A percentile compares a stretch with the other conserved stretches of the same genome.
phyloP scores from a whole-genome alignment of 2,797 vertebrate genomes.

The Acipenser transmontanus region DNA sequence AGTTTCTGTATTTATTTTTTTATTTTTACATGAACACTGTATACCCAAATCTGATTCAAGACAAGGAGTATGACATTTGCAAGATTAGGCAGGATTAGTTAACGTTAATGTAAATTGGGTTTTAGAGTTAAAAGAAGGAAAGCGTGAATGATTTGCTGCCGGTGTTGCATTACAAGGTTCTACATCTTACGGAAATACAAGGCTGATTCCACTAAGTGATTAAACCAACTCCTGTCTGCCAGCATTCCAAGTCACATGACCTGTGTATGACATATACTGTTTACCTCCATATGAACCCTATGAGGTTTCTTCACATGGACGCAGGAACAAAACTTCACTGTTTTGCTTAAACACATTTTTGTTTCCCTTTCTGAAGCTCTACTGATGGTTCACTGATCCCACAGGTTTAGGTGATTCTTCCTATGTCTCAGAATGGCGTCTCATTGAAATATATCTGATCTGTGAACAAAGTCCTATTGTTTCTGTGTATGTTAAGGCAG shows the following conservation, averaged over 20 bases:
- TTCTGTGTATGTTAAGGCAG: too few species aligned
- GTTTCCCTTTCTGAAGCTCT: too few species aligned
- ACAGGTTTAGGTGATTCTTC: too few species aligned
- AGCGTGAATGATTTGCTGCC: conserved; percentile 37
- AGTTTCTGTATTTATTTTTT: conserved; percentile 1
- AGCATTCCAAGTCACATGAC: too few species aligned
- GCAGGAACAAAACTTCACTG: too few species aligned
- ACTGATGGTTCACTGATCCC: too few species aligned
- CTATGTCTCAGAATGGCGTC: too few species aligned
- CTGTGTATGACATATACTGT: conserved; percentile 20
- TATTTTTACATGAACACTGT: not conserved
- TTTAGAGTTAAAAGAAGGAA: conserved; percentile 54
- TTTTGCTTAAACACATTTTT: too few species aligned
- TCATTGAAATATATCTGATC: too few species aligned
- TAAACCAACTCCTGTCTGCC: conserved; percentile 21
- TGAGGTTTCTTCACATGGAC: conserved; percentile 14
- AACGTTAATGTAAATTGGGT: conserved; percentile 45
- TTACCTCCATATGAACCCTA: conserved; percentile 50
- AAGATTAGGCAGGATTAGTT: conserved; percentile 51
- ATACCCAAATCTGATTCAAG: conserved; percentile 1
- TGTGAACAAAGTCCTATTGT: too few species aligned
- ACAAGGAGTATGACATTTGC: conserved; percentile 30
- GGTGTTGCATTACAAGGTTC: conserved; percentile 41
- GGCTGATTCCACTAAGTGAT: conserved; percentile 38
- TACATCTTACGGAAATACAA: conserved; percentile 40